A percentile compares a stretch with the other conserved stretches of the same genome.
phyloP scores from a whole-genome alignment of 2,113 vertebrate species.

The Daboia siamensis region DNA sequence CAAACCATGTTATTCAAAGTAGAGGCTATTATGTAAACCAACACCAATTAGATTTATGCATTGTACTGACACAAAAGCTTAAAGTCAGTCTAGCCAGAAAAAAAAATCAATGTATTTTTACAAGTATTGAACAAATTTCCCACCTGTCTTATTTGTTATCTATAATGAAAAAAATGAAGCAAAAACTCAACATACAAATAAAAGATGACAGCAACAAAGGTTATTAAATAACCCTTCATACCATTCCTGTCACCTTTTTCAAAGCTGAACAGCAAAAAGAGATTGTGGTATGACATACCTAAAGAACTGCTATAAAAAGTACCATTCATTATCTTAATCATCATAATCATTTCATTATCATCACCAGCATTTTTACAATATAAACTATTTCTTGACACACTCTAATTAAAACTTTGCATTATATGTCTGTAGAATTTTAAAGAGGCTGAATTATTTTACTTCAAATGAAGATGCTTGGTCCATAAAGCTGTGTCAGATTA shows the following conservation, averaged over 20 bases:
- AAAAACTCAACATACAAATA: neutral
- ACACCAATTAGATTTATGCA: neutral
- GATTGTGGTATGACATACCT: neutral
- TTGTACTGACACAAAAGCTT: neutral
- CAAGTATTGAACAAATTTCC: neutral
- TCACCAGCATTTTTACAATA: neutral
- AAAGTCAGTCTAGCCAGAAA: neutral
- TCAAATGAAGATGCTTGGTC: neutral
- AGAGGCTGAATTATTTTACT: neutral
- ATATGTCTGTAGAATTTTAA: neutral
- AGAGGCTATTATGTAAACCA: neutral
- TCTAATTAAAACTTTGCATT: neutral
- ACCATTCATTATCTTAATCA: neutral
- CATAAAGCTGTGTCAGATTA: neutral
- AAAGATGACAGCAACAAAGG: neutral
- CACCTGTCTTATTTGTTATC: neutral
- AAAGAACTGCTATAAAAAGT: neutral
- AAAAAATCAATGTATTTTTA: neutral
- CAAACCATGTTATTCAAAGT: neutral
- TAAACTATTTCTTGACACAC: neutral
- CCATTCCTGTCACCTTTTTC: neutral
- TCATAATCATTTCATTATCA: neutral
- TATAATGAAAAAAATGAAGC: neutral
- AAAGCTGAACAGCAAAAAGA: neutral
- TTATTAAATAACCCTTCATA: neutral